Conservation (phyloP, 2,113 vertebrate genomes). For the Mobula hypostoma region DNA sequence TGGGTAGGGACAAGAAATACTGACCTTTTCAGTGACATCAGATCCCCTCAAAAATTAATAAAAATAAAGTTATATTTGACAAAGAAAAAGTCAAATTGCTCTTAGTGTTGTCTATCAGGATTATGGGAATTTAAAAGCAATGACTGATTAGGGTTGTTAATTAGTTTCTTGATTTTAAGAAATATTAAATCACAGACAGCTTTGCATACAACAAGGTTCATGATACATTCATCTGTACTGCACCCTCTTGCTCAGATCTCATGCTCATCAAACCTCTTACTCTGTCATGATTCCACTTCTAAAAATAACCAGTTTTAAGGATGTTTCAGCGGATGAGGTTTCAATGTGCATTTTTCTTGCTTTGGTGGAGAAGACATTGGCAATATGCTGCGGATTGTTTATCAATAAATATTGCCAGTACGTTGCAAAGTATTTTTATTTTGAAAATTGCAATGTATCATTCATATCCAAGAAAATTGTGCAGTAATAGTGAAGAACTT, state of each 20-base stretch:
- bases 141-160: not conserved
- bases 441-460: not conserved
- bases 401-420: not conserved
- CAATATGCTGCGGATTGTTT: not conserved
- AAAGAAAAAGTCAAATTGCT: not conserved
- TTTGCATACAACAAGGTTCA: not conserved
- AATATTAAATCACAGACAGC: not conserved
- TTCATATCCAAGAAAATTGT: not conserved
- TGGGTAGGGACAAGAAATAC: no score
- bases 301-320: not conserved
- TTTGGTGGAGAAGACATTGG: not conserved
- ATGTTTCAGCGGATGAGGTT: not conserved
- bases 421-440: not conserved
- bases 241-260: not conserved
- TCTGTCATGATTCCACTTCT: not conserved
- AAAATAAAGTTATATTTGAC: not conserved
- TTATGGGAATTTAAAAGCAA: not conserved
- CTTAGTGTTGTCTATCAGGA: not conserved
- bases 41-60: not conserved
- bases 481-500: not conserved
- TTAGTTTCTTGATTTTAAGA: not conserved
- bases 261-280: not conserved
- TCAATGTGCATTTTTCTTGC: not conserved
- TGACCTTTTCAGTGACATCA: no score
- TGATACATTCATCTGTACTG: not conserved